phyloP scores from a whole-genome alignment of 2,888 invertebrate genomes.

The Trissoscelio sp. region DNA sequence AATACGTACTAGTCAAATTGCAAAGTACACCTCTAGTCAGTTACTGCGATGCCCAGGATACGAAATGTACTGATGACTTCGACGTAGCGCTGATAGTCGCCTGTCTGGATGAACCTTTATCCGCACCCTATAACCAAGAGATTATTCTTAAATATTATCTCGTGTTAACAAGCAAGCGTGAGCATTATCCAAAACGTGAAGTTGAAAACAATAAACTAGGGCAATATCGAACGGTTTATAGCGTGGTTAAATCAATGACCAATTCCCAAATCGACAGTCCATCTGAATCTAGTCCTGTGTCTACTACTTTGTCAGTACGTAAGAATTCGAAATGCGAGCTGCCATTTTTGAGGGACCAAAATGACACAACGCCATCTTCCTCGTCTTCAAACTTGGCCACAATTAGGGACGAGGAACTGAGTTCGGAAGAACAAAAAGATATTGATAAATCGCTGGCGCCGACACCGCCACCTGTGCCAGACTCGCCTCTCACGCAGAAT shows the following conservation, averaged over 20 bases:
- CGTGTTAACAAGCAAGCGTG: conserved; percentile 83
- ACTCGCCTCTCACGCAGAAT: conserved; percentile 76
- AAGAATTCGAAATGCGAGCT: conserved; percentile 69
- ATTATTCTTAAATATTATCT: conserved; percentile 81
- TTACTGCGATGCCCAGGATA: conserved; percentile 86
- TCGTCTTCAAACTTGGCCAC: conserved; percentile 55
- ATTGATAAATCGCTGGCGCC: conserved; percentile 74
- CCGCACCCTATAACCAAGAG: conserved; percentile 74
- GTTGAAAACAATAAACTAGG: conserved; percentile 86
- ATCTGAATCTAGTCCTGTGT: conserved; percentile 74
- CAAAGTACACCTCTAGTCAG: conserved; percentile 85
- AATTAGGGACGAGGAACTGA: conserved; percentile 56
- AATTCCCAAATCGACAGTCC: conserved; percentile 76
- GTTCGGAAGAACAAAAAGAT: conserved; percentile 60
- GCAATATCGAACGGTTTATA: conserved; percentile 86
- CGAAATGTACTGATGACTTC: conserved; percentile 87
- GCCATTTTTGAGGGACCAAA: conserved; percentile 38
- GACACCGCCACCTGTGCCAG: conserved; percentile 81
- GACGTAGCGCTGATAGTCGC: conserved; percentile 88
- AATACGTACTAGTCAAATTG: conserved; percentile 87
- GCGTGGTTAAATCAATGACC: conserved; percentile 77
- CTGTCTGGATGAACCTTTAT: conserved; percentile 83
- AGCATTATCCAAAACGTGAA: conserved; percentile 87
- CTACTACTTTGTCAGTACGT: conserved; percentile 65
- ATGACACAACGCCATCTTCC: conserved; percentile 47